Conservation (phyloP, 2,797 vertebrate species). For the Coluber constrictor region DNA sequence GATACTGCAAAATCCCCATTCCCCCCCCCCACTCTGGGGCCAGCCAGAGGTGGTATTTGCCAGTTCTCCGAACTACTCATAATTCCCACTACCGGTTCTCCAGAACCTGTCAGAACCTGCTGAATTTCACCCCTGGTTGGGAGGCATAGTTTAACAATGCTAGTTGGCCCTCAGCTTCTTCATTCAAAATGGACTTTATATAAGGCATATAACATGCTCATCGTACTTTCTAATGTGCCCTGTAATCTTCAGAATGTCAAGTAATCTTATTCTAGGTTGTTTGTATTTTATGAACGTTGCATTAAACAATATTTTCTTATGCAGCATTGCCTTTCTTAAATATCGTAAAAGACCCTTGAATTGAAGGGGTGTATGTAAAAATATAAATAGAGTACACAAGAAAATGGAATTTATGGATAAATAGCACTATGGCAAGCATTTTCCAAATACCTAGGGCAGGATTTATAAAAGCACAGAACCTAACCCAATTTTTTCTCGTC, state of each 20-base stretch:
- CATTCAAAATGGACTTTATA: too few species aligned
- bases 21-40: too few species aligned
- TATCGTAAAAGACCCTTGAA: neutral
- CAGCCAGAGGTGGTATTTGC: too few species aligned
- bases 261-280: neutral
- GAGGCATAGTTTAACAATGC: too few species aligned
- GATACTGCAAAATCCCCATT: too few species aligned
- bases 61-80: too few species aligned
- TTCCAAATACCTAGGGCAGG: neutral
- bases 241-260: neutral
- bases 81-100: too few species aligned
- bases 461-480: neutral
- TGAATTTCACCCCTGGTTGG: too few species aligned
- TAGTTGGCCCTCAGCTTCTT: too few species aligned
- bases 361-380: neutral
- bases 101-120: too few species aligned
- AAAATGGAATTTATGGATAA: neutral
- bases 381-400: neutral
- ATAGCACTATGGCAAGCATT: neutral
- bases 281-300: neutral
- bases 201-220: neutral
- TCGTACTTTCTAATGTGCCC: neutral
- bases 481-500: neutral
- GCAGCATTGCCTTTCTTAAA: neutral
- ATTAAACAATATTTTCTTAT: neutral